Evolutionary conservation across 2,888 invertebrate genomes (phyloP).

Genomic region (Agriopis leucophaearia): DNA sequence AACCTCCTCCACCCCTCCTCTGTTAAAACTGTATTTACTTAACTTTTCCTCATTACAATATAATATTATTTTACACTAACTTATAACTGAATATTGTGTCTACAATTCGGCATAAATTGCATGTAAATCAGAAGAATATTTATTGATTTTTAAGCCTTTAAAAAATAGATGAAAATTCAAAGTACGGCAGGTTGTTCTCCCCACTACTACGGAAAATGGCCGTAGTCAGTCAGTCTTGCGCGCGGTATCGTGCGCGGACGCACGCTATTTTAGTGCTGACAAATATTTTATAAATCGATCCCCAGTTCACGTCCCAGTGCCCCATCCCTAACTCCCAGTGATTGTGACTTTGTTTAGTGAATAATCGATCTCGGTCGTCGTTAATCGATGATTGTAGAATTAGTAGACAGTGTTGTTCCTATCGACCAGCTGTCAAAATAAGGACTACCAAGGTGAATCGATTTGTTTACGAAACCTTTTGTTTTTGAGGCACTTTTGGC

Average conservation of each 20-base stretch:
- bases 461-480: constrained; percentile 61
- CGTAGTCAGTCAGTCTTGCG: constrained; percentile 72
- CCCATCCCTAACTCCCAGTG: constrained; percentile 31
- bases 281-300: constrained; percentile 42
- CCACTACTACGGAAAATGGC: constrained; percentile 77
- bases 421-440: constrained; percentile 81
- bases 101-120: not conserved
- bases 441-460: constrained; percentile 74
- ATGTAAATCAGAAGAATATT: not conserved
- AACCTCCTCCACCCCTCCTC: not conserved
- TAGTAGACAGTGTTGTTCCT: constrained; percentile 47
- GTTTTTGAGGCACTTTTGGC: constrained; percentile 42
- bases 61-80: not conserved
- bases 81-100: not conserved
- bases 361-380: constrained; percentile 38
- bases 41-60: not conserved
- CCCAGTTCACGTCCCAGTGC: constrained; percentile 32
- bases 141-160: constrained; percentile 4
- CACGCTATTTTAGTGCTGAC: constrained; percentile 53
- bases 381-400: constrained; percentile 27
- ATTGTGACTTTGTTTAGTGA: constrained; percentile 39
- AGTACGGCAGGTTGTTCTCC: constrained; percentile 62
- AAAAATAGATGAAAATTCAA: not conserved
- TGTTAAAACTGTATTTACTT: not conserved
- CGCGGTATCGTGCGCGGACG: constrained; percentile 72